Conservation (phyloP, 2,888 invertebrate species). For the Thymelicus lineola region DNA sequence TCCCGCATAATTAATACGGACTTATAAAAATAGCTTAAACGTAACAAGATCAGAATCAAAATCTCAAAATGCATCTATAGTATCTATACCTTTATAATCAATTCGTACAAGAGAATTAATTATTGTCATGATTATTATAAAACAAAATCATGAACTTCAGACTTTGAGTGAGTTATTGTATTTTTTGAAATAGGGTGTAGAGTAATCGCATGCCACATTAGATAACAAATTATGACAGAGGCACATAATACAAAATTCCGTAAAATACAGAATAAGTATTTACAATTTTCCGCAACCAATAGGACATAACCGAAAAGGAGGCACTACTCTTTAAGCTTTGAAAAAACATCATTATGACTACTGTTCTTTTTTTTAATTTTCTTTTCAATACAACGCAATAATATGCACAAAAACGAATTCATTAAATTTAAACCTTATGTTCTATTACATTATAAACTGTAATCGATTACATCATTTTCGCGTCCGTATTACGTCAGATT, state of each 20-base stretch:
- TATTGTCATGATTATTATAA: background rate
- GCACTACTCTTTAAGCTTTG: too few species aligned
- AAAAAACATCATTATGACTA: background rate
- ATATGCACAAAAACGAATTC: slow-evolving; percentile 1
- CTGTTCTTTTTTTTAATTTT: slow-evolving; percentile 21
- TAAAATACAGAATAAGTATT: background rate
- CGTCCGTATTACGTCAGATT: slow-evolving; percentile 23
- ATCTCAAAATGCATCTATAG: slow-evolving; percentile 29
- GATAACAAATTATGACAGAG: background rate
- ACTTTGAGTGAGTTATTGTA: slow-evolving; percentile 6
- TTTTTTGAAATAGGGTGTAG: background rate
- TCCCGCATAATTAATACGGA: background rate
- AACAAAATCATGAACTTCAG: slow-evolving; percentile 11
- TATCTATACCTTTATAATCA: background rate
- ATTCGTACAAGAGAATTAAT: background rate
- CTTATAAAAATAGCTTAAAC: slow-evolving; percentile 23
- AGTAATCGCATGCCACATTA: background rate
- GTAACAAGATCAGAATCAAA: slow-evolving; percentile 24
- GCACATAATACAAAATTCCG: background rate
- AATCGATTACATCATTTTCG: slow-evolving; percentile 17
- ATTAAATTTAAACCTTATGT: slow-evolving; percentile 22
- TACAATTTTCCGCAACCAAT: background rate
- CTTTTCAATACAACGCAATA: slow-evolving; percentile 25
- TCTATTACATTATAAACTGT: slow-evolving; percentile 13
- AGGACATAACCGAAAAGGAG: background rate